These are phyloP conservation scores for Pseudopleuronectes americanus DNA, from an alignment of 2,797 vertebrate species.

Conservation along the genomic window DNA sequence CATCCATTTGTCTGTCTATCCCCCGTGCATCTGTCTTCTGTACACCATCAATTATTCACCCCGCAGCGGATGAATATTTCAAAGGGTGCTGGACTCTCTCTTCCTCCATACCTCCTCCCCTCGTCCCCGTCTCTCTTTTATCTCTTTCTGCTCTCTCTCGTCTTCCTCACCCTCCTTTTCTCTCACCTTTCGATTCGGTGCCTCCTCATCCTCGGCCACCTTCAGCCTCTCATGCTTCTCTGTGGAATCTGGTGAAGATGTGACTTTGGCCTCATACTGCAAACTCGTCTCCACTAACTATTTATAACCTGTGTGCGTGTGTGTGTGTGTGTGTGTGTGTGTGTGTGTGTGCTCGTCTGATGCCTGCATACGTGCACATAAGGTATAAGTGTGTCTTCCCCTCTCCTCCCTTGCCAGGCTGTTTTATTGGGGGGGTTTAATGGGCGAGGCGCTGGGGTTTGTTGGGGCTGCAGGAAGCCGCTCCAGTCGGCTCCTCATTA, in stretches of 20 bases:
- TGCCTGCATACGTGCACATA: too few species aligned
- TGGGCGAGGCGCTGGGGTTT: constrained; percentile 25
- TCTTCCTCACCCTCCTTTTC: constrained; percentile 3
- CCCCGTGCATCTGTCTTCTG: constrained; percentile 59
- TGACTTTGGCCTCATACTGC: too few species aligned
- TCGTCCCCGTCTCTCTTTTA: constrained; percentile 39
- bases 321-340: neutral
- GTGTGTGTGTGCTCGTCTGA: neutral
- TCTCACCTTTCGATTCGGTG: neutral
- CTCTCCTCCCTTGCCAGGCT: neutral
- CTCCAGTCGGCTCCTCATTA: constrained; percentile 46
- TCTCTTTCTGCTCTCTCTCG: neutral
- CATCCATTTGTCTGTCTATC: constrained; percentile 63
- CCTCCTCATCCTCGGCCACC: neutral
- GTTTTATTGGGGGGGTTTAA: constrained; percentile 22
- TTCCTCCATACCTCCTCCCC: constrained; percentile 56
- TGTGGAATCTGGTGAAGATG: too few species aligned
- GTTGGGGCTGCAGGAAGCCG: constrained; percentile 23
- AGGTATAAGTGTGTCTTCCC: neutral
- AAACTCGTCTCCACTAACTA: too few species aligned
- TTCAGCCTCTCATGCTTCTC: constrained; percentile 4
- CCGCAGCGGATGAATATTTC: constrained; percentile 74
- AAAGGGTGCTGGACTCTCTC: constrained; percentile 68
- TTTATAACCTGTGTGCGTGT: too few species aligned
- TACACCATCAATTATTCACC: constrained; percentile 77